Evolutionary conservation across 1,140 invertebrate genomes (phyloP), one percentile per base, ranked within the genome.

Genomic region (Halesus radiatus): DNA sequence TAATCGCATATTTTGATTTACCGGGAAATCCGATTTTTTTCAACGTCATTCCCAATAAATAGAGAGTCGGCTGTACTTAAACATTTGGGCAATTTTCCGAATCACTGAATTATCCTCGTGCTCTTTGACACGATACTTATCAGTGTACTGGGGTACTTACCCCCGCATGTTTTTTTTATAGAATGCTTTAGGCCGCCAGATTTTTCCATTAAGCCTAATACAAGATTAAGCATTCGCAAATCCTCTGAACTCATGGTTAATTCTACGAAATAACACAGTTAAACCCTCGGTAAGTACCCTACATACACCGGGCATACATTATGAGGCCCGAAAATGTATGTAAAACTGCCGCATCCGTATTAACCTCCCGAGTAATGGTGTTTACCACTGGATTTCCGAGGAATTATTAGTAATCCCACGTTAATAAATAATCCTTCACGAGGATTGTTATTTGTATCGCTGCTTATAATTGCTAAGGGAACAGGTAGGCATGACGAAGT

Each of bases 361-460:
- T 64, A 64, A 64, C 23, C 66, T 50, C 66, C 8, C 29, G 8
- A 50, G 66, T 18, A 70, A 45, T 45, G 66, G n/a, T 70, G 66
- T 70, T 70, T 70, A 70, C 66, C 66, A 45, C 66, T 22, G 66
- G 32, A 70, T 70, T 20, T 70, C 29, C 66, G 37, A n/a, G 66
- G 66, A 22, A 50, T 70, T 70, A 70, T 70, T 45, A 45, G 52
- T 70, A 70, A 70, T 70, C 66, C 66, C 37, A 10, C 23, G n/a
- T 29, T 29, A 70, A 70, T 70, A 52, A 70, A 50, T 45, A 70
- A 70, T 70, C 66, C 66, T 50, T 52, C 18, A 20, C 16, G 23
- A 23, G 66, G 66, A 70, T 70, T 70, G 66, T 70, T 70, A n/a
- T 13, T 13, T 70, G 23, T 70, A 13, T 45, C 8, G 22, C 37